These are phyloP conservation scores for Pseudolaguvia tuberculata DNA, from an alignment of 2,113 vertebrate genomes.

Conservation along the genomic window DNA sequence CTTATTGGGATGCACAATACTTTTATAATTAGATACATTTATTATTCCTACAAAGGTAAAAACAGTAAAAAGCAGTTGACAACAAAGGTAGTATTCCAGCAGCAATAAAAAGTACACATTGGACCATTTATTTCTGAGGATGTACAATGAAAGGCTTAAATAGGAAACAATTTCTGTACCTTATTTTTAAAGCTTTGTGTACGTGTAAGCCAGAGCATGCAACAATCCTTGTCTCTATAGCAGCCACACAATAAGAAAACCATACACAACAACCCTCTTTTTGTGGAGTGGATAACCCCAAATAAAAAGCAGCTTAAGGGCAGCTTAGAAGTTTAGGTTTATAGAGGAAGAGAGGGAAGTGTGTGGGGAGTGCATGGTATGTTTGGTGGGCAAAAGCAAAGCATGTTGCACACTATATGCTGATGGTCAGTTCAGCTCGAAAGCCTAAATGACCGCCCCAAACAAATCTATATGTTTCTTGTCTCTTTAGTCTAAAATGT, in stretches of 20 bases:
- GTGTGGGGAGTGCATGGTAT: not conserved
- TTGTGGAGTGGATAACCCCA: not conserved
- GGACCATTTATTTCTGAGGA: not conserved
- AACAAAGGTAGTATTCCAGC: not conserved
- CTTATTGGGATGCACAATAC: too few relatives aligned
- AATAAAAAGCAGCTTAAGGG: not conserved
- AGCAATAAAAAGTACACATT: not conserved
- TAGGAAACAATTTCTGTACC: slow-evolving; percentile 4
- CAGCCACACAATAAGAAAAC: not conserved
- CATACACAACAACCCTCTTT: slow-evolving; percentile 2
- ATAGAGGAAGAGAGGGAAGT: slow-evolving; percentile 11
- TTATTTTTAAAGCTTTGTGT: not conserved
- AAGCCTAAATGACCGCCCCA: not conserved
- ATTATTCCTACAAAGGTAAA: not conserved
- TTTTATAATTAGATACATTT: too few relatives aligned
- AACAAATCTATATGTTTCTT: slow-evolving; percentile 9
- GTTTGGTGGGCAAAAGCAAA: not conserved
- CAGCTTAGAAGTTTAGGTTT: not conserved
- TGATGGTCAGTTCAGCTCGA: not conserved
- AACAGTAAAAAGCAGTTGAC: too few relatives aligned
- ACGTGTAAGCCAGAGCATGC: slow-evolving; percentile 41
- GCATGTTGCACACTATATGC: not conserved
- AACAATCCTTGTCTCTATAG: slow-evolving; percentile 10
- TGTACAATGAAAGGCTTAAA: slow-evolving; percentile 6
- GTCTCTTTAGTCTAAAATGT: slow-evolving; percentile 12